Evolutionary conservation across 2,113 vertebrate genomes (phyloP), one percentile per base, ranked within the genome.

Genomic region (Chionomys nivalis): DNA sequence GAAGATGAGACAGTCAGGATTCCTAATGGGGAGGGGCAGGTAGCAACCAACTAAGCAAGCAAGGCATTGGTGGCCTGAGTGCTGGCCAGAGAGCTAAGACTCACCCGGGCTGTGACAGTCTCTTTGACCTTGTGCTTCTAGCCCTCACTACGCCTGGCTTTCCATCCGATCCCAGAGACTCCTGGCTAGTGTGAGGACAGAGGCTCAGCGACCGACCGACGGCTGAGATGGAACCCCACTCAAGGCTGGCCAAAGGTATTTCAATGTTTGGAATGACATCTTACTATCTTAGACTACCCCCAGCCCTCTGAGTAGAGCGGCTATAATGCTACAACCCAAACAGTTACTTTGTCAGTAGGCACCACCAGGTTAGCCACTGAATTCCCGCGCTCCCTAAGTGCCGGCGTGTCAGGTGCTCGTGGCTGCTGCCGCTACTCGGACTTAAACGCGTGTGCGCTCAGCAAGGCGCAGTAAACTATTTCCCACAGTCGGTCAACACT

Each of bases 101-200:
- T 61, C 31, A 91, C 70, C 33, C 44, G 28, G 39, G 52, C 42
- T 31, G 47, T 1, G 1, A 31, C 39, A 94, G 95, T 86, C 90
- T 81, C 9, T 44, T 58, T 90, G 90, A 95, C 93, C 79, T 92
- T 72, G 79, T 6, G 12, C 58, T 83, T 90, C 65, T 66, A 49
- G 85, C 52, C 83, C 47, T 95, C 76, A 26, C n/a, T 28, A 77
- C 77, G 28, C 72, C 1, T 68, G 66, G 42, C 28, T 83, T 63
- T 83, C 81, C n/a, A 44, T 17, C 58, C 7, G 58, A 83, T 42
- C 88, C 70, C 52, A 36, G 17, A 79, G 89, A 8, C 44, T 96
- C 73, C 36, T 42, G 7, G 42, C 28, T n/a, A 87, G 87, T 90
- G 82, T 68, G 42, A 87, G 65, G 65, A 87, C 63, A 49, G 33